Evolutionary conservation across 2,888 invertebrate species (phyloP).

Genomic region (Nysson spinosus): DNA sequence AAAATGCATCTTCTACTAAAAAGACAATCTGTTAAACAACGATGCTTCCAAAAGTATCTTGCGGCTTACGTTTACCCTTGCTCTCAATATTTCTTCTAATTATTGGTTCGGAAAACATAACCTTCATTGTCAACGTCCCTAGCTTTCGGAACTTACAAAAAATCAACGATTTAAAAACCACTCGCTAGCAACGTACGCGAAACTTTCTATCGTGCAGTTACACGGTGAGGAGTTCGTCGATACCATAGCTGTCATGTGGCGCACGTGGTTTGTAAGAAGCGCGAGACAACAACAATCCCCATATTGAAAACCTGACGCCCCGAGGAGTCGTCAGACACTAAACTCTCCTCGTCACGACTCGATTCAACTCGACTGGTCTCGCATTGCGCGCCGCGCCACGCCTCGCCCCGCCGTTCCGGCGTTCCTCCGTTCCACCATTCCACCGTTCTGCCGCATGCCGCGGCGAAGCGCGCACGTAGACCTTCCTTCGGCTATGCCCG

Average conservation of each 20-base stretch:
- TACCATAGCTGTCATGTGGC: constrained; percentile 66
- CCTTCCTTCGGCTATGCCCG: constrained; percentile 50
- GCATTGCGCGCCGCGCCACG: constrained; percentile 79
- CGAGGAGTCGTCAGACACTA: constrained; percentile 75
- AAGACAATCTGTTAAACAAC: no score
- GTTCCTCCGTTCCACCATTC: constrained; percentile 62
- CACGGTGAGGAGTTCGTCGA: constrained; percentile 5
- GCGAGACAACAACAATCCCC: constrained; percentile 80
- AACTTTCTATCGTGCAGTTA: not conserved
- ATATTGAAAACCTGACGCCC: constrained; percentile 79
- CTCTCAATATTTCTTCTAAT: no score
- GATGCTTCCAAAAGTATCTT: no score
- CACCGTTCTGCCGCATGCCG: constrained; percentile 70
- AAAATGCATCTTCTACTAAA: no score
- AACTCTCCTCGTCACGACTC: constrained; percentile 72
- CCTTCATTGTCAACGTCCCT: no score
- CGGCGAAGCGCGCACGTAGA: constrained; percentile 27
- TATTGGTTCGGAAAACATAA: no score
- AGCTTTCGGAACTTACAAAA: no score
- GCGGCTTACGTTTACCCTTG: no score
- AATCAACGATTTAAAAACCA: not conserved
- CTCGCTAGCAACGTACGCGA: not conserved
- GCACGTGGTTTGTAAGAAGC: constrained; percentile 82
- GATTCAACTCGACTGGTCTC: constrained; percentile 80
- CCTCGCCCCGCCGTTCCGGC: constrained; percentile 79